Base-by-base conservation (phyloP, 2,797 vertebrate genomes). In the Amblyopsis hoosieri region DNA sequence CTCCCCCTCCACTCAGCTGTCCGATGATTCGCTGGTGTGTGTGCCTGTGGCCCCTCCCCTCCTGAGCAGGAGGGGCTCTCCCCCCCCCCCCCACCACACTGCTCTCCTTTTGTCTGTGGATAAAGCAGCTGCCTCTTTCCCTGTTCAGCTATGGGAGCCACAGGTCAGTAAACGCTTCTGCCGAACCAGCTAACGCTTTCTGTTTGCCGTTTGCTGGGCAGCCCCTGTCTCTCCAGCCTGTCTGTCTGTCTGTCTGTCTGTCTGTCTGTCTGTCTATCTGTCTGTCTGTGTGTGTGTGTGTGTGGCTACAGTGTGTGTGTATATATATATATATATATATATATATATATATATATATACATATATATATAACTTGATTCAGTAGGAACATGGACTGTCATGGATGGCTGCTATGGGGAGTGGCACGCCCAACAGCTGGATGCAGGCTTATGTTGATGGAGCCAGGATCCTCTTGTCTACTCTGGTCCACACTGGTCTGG, bases 121-220 rank as follows among this genome's bases (percentile, higher is more conserved):
- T 89, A 87, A 85, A 91, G 88, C 91, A 92, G 88, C 90, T 91
- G 83, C 87, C 77, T 91, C 82, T 92, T 85, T 92, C 86, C 82
- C 86, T 89, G 86, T 87, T 85, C 90, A 93, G 88, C 90, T 90
- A 93, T 94, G 92, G 91, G 91, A 91, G 80, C 81, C 85, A 80
- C 93, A 94, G 93, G 92, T 93, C 90, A 91, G 93, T 94, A 90
- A 75, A 71, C 29, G 64, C 72, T 83, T 85, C 87, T 83, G 63
- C 75, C 71, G 81, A 80, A 68, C 70, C 78, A 64, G 75, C 71
- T 84, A 74, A 75, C 69, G 83, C 80, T 87, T 84, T 67, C 49
- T 61, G 61, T 79, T 64, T 71, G 72, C 59, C 46, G 69, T 55
- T 53, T 59, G 66, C 77, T 42, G 37, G 58, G 59, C 69, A 60